Evolutionary conservation across 2,888 invertebrate genomes (phyloP), one percentile per base, ranked within the genome.

Genomic region (Agonopterix heracliana): DNA sequence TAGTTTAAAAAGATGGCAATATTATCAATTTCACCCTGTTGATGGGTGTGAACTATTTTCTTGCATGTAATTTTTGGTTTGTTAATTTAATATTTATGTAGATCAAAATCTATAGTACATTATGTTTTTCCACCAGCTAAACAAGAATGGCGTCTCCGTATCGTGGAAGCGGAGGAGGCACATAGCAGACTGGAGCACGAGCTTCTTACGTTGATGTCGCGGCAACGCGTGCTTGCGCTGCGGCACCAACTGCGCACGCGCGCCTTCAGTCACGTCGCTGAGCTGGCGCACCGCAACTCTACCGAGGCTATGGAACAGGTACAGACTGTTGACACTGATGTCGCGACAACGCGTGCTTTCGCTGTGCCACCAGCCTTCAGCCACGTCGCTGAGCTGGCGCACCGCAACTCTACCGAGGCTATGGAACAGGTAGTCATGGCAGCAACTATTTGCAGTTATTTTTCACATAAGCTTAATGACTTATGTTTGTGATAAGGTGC

Each of bases 401-500:
- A 85, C 44, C 62, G 86, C 1, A 84, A 79, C 36, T 84, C 85
- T n/a, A 63, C 56, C 1, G 84, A 86, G 8, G 75, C 77, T 2
- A 69, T 85, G 68, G 78, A 83, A 3, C 81, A 79, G 76, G 85
- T 86, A 41, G n/a, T n/a, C n/a, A n/a, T n/a, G n/a, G n/a, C n/a
- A n/a, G n/a, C n/a, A n/a, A n/a, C n/a, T n/a, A n/a, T n/a, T n/a
- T n/a, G n/a, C n/a, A n/a, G n/a, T n/a, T n/a, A n/a, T n/a, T n/a
- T n/a, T n/a, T n/a, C n/a, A n/a, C n/a, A n/a, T n/a, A n/a, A n/a
- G n/a, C n/a, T n/a, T n/a, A n/a, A n/a, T n/a, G n/a, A n/a, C n/a
- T n/a, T n/a, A n/a, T n/a, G n/a, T n/a, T n/a, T n/a, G n/a, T n/a
- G n/a, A n/a, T n/a, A n/a, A n/a, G n/a, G n/a, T n/a, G n/a, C n/a